Evolutionary conservation across 2,113 vertebrate species (phyloP), one percentile per base, ranked within the genome.

Genomic region (Heloderma charlesbogerti): DNA sequence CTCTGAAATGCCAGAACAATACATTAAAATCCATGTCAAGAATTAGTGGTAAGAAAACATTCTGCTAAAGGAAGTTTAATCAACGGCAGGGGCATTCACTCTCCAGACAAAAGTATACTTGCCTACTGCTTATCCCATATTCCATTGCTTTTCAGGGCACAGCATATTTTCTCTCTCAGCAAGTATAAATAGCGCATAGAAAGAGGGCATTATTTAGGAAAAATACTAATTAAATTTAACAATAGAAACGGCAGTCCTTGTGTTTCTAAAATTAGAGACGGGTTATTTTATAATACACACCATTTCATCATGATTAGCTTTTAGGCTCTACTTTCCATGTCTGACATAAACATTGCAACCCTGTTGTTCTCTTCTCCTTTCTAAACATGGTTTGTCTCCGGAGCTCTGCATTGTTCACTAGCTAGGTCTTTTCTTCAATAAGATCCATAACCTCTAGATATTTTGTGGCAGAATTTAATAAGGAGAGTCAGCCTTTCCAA

Each of bases 141-240:
- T 95, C 91, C 89, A 82, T 93, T 91, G 87, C 90, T 4, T 0
- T 97, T 97, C 92, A 15, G 40, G 90, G 94, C 96, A 96, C 83
- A 66, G 45, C 9, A 74, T 96, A 95, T 97, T 71, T 69, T 66
- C 97, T 95, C 95, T 96, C 94, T 94, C 37, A 69, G 37, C 90
- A 88, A 95, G 93, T 96, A 98, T 96, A 97, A 98, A 97, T 96
- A 97, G 97, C 90, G 89, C 95, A 94, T 96, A 96, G 96, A 96
- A 97, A 96, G 86, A 96, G 91, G 95, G 95, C 93, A 94, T 95
- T 97, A 96, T 97, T 97, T 97, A 97, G 93, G 92, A 95, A 96
- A 97, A 97, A 98, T 97, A 97, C 95, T 98, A 97, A 98, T 98
- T 98, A 98, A 97, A 97, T 95, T 20, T 92, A 96, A 98, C 97